phyloP scores from a whole-genome alignment of 1,140 invertebrate genomes.

The Leptoteleia sp. region DNA sequence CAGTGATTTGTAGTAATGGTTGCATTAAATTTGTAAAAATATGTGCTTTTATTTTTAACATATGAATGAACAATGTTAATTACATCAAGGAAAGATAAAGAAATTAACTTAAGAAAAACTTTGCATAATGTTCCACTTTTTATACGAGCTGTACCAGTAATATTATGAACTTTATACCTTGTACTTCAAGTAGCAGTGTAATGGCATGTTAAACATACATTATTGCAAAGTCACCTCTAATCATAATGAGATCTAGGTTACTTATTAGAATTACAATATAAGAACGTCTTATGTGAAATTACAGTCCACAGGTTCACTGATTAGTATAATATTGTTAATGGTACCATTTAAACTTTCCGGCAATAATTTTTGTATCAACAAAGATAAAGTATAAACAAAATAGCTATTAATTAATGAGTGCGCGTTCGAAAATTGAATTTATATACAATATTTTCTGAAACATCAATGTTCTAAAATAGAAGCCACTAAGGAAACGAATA shows the following conservation, averaged over 20 bases:
- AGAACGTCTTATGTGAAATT: neutral
- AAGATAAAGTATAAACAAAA: neutral
- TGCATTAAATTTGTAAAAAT: too few species aligned
- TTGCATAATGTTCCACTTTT: slow-evolving; percentile 16
- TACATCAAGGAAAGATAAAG: slow-evolving; percentile 7
- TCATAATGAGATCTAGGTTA: slow-evolving; percentile 17
- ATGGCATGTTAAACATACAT: slow-evolving; percentile 27
- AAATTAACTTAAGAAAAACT: slow-evolving; percentile 7
- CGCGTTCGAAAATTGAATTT: too few species aligned
- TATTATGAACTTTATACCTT: slow-evolving; percentile 1
- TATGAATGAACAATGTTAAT: neutral
- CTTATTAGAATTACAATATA: slow-evolving; percentile 14
- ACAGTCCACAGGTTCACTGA: slow-evolving; percentile 2
- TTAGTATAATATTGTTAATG: slow-evolving; percentile 15
- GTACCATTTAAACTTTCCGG: neutral
- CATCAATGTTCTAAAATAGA: too few species aligned
- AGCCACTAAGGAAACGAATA: too few species aligned
- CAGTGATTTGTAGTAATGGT: too few species aligned
- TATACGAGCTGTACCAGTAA: neutral
- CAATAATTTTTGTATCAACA: slow-evolving; percentile 12
- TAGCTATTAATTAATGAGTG: neutral
- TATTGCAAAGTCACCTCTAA: slow-evolving; percentile 13
- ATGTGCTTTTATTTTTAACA: neutral
- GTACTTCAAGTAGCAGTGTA: too few species aligned
- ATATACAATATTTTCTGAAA: too few species aligned